These are phyloP conservation scores for Redunca redunca DNA, from an alignment of 2,113 vertebrate genomes.

Conservation along the genomic window DNA sequence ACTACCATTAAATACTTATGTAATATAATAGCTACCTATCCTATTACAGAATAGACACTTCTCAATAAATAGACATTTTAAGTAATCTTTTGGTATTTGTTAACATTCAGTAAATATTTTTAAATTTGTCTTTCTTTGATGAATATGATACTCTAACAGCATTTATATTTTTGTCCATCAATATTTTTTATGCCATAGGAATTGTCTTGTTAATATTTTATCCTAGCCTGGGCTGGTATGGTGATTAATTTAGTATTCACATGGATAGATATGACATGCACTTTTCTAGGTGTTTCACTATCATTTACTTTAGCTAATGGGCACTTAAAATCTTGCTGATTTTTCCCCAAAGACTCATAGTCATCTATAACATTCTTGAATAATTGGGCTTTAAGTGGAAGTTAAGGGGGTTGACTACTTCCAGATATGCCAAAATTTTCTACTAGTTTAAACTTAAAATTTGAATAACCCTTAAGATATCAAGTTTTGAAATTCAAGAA, in stretches of 20 bases:
- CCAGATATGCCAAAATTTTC: slow-evolving; percentile 74
- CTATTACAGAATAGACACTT: not conserved
- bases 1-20: not conserved
- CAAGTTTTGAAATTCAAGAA: slow-evolving; percentile 23
- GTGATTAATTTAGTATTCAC: slow-evolving; percentile 74
- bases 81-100: slow-evolving; percentile 3
- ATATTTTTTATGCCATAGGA: not conserved
- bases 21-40: not conserved
- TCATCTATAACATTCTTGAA: slow-evolving; percentile 76
- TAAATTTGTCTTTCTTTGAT: not conserved
- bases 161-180: slow-evolving; percentile 47
- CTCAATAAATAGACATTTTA: not conserved
- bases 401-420: slow-evolving; percentile 74
- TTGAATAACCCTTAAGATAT: slow-evolving; percentile 14
- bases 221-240: slow-evolving; percentile 27
- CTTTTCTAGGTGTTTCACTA: slow-evolving; percentile 73
- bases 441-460: slow-evolving; percentile 65
- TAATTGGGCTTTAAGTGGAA: slow-evolving; percentile 77
- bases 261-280: slow-evolving; percentile 58
- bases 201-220: slow-evolving; percentile 60
- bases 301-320: slow-evolving; percentile 77
- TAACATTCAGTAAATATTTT: slow-evolving; percentile 34
- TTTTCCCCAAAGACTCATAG: slow-evolving; percentile 78
- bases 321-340: slow-evolving; percentile 74
- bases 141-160: not conserved